Conservation (phyloP, 2,797 vertebrate genomes). For the Allobates femoralis region DNA sequence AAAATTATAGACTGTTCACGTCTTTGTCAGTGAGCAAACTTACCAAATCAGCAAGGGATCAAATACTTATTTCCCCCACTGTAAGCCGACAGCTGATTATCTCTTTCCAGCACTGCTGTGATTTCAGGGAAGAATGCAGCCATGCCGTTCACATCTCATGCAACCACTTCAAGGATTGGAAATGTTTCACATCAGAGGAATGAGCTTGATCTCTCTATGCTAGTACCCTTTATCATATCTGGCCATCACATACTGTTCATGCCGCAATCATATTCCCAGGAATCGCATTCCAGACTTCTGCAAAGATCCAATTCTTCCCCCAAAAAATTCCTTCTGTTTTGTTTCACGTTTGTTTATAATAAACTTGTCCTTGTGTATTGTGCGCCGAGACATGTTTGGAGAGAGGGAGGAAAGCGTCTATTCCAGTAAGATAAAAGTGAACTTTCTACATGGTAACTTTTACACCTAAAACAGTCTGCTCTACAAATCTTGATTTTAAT, state of each 20-base stretch:
- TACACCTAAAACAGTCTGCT: not conserved
- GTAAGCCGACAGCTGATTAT: no score
- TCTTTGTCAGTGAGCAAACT: no score
- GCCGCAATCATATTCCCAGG: conserved; percentile 1
- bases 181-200: not conserved
- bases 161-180: not conserved
- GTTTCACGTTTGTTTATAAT: conserved; percentile 49
- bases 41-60: no score
- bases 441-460: conserved; percentile 10
- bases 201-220: not conserved
- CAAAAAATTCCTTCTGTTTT: conserved; percentile 38
- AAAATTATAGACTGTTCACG: no score
- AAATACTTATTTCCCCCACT: no score
- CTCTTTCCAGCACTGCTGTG: no score
- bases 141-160: not conserved
- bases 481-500: not conserved
- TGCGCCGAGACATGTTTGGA: conserved; percentile 42
- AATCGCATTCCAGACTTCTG: conserved; percentile 26
- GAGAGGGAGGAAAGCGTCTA: conserved; percentile 14
- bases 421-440: conserved; percentile 27
- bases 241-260: conserved; percentile 13
- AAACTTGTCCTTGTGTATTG: conserved; percentile 40
- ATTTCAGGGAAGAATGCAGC: not conserved
- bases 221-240: conserved; percentile 14
- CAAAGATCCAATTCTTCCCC: conserved; percentile 24